These are phyloP conservation scores for Dasypogon diadema DNA, from an alignment of 2,888 invertebrate genomes.

Conservation along the genomic window DNA sequence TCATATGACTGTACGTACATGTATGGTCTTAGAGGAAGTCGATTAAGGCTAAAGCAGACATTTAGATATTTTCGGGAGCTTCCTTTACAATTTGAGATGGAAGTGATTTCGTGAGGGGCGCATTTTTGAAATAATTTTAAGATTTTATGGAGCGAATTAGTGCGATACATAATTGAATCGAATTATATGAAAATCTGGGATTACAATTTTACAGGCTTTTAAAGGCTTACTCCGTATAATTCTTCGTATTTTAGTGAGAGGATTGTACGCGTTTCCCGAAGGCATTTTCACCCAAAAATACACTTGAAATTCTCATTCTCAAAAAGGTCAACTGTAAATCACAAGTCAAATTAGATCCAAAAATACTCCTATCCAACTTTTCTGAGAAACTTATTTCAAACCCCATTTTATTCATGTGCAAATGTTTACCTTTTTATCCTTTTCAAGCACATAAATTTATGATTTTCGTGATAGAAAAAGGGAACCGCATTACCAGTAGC, in stretches of 20 bases:
- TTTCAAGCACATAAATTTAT: slow-evolving; percentile 53
- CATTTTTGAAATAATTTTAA: slow-evolving; percentile 46
- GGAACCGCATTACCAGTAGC: slow-evolving; percentile 7
- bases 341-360: slow-evolving; percentile 10
- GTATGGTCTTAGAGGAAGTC: slow-evolving; percentile 12
- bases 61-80: slow-evolving; percentile 6
- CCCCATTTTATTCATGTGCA: slow-evolving; percentile 52
- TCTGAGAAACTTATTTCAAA: slow-evolving; percentile 18
- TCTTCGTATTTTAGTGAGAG: neutral
- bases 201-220: slow-evolving; percentile 46
- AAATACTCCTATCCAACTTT: neutral
- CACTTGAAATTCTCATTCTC: neutral
- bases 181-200: slow-evolving; percentile 51
- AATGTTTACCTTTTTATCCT: slow-evolving; percentile 54
- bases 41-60: slow-evolving; percentile 8
- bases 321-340: slow-evolving; percentile 24
- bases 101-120: slow-evolving; percentile 3
- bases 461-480: slow-evolving; percentile 28
- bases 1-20: slow-evolving; percentile 20
- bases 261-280: no score
- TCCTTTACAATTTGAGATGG: neutral
- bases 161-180: slow-evolving; percentile 41
- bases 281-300: no score
- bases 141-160: slow-evolving; percentile 50
- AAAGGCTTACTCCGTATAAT: neutral